A percentile compares a stretch with the other conserved stretches of the same genome.
Conservation (phyloP, 2,113 vertebrate genomes). For the Rhinopomastus cyanomelas region DNA sequence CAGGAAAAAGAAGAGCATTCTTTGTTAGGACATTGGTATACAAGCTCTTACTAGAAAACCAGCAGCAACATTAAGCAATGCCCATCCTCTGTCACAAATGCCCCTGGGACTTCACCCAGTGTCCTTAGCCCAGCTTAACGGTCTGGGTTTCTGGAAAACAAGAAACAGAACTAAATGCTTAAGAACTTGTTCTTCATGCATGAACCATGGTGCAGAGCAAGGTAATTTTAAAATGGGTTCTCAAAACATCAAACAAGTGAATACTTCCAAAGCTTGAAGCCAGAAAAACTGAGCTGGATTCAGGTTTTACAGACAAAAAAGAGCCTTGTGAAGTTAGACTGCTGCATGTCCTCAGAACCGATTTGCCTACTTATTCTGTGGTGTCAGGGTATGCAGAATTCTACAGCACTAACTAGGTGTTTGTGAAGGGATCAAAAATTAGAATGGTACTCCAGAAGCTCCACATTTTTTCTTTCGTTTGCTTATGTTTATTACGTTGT, state of each 20-base stretch:
- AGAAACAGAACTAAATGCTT: not conserved
- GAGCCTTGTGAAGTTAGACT: not conserved
- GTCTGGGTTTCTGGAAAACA: not conserved
- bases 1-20: not conserved
- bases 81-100: not conserved
- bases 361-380: not conserved
- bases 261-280: not conserved
- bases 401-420: not conserved
- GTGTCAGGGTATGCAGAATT: not conserved
- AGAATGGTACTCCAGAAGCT: no score
- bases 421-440: no score
- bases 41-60: not conserved
- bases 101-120: not conserved
- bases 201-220: not conserved
- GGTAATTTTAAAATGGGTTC: not conserved
- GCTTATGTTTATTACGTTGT: not conserved
- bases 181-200: not conserved
- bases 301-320: not conserved
- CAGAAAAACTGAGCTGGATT: not conserved
- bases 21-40: not conserved
- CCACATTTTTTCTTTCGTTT: not conserved
- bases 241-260: not conserved
- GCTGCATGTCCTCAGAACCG: not conserved
- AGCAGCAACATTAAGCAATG: not conserved
- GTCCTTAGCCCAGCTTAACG: not conserved